phyloP scores from a whole-genome alignment of 1,140 invertebrate genomes.

The Tigriopus japonicus region DNA sequence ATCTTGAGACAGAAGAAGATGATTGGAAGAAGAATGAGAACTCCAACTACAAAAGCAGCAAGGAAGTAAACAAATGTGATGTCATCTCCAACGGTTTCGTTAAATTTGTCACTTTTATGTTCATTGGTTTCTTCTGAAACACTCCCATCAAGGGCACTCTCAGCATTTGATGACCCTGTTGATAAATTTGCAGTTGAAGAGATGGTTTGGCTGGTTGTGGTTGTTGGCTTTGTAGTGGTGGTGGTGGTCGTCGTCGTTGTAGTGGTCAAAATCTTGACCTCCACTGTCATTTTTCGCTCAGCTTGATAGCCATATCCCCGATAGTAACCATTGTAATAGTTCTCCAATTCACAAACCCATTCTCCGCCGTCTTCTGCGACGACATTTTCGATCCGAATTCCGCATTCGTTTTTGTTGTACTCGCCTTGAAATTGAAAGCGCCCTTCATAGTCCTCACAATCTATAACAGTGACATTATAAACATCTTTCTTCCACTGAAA shows the following conservation, averaged over 20 bases:
- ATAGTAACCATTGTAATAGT: constrained; percentile 4
- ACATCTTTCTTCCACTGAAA: background rate
- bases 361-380: background rate
- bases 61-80: too few relatives aligned
- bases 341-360: constrained; percentile 3
- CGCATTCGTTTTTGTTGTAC: constrained; percentile 2
- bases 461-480: background rate
- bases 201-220: too few relatives aligned
- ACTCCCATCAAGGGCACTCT: too few relatives aligned
- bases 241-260: constrained; percentile 3
- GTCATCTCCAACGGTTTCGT: too few relatives aligned
- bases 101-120: too few relatives aligned
- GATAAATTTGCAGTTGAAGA: too few relatives aligned
- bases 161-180: too few relatives aligned
- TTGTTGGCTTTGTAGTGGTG: background rate
- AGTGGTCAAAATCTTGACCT: background rate
- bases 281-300: background rate
- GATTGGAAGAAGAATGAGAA: too few relatives aligned
- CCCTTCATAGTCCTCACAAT: background rate
- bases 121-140: too few relatives aligned
- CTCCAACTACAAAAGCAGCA: too few relatives aligned
- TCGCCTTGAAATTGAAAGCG: background rate
- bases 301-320: constrained; percentile 7
- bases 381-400: constrained; percentile 1
- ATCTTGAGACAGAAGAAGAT: too few relatives aligned